Evolutionary conservation across 2,113 vertebrate species (phyloP), one percentile per base, ranked within the genome.

Genomic region (Canis aureus): DNA sequence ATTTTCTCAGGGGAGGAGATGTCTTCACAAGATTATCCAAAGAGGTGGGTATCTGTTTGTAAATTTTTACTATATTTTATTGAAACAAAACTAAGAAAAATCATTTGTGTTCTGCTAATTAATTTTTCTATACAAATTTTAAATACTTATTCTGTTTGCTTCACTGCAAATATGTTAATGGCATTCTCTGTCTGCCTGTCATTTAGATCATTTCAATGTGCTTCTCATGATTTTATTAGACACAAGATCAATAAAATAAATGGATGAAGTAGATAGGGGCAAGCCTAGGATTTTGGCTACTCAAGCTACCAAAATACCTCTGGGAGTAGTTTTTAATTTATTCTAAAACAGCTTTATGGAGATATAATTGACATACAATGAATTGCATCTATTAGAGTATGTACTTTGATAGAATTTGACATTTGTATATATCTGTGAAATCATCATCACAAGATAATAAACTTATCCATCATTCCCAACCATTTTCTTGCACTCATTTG

Each of bases 1-100:
- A 99, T 99, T 99, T 99, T 99, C 99, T 99, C 99, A 99, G 99
- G 99, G 99, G 99, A 99, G 99, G 99, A 98, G 99, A 99, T 99
- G 99, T 99, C 97, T 99, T 99, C 99, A 99, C 99, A 94, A 99
- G 99, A 99, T 99, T 99, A 99, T 99, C 99, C 99, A 99, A 99
- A 99, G 99, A 99, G 99, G 99, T 99, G 99, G 99, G 99, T 98
- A 97, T 98, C 80, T 97, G 71, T 89, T 97, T 97, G 84, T 97
- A 95, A 96, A 89, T 97, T 22, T 92, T 53, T 88, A 96, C 17
- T 69, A 0, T 93, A 62, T 85, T 97, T 88, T 92, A 27, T 69
- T 89, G 22, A 95, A 97, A 67, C 7, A 79, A 81, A 97, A 51
- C 13, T 97, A 79, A 92, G 5, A 86, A 84, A 79, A 85, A 51